Evolutionary conservation across 64 coral and sea anemone species (phyloP), one percentile per base, ranked within the genome.

Genomic region (Anthopleura sola): DNA sequence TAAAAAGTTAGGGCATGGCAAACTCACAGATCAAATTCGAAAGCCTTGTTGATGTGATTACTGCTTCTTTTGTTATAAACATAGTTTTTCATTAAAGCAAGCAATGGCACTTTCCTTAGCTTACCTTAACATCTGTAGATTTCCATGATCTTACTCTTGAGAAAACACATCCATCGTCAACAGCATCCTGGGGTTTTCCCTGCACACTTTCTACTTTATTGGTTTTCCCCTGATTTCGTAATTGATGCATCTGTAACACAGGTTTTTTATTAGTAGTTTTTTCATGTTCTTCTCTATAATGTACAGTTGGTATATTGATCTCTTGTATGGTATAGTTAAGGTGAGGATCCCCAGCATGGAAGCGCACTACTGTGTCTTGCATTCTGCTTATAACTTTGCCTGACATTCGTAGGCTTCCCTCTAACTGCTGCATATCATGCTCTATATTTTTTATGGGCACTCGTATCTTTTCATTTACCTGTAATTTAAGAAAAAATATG

Each of bases 61-160:
- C 11, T 48, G 46, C 46, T 11, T 48, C 46, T 48, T n/a, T n/a
- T n/a, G n/a, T n/a, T n/a, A n/a, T n/a, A n/a, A n/a, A n/a, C n/a
- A n/a, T n/a, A n/a, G n/a, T n/a, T n/a, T n/a, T n/a, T n/a, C n/a
- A n/a, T n/a, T n/a, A n/a, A n/a, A n/a, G n/a, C n/a, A n/a, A n/a
- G n/a, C n/a, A 44, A 6, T 44, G 4, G 40, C 40, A 44, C 40
- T 44, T 44, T 6, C 50, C 6, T 7, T 36, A 26, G 19, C 80
- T 33, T 0, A 99, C 97, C 97, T 99, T 99, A 6, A 99, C 97
- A 90, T 95, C 90, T 48, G 97, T 68, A 7, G 92, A 94, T 75
- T 88, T 88, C 64, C 97, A 93, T 64, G 97, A 99, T 12, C 64
- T 83, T 38, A 78, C 82, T 34, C 78, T 60, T 81, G 97, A 95